Conservation (phyloP, 2,113 vertebrate genomes). For the Eptesicus fuscus region DNA sequence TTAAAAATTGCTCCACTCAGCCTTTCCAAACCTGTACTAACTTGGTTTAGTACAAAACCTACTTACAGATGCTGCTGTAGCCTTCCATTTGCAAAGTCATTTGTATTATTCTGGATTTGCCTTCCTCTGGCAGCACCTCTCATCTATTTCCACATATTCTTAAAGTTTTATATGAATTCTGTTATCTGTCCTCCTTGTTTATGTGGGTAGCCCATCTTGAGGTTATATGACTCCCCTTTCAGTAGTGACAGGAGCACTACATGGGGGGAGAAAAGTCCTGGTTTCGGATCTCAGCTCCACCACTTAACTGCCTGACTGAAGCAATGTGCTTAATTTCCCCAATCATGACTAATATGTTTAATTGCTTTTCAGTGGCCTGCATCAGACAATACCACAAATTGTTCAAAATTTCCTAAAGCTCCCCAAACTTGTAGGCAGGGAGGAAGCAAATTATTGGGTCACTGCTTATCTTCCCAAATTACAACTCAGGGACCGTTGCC, state of each 20-base stretch:
- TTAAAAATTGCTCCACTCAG: not conserved
- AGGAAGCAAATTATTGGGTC: conserved; percentile 6
- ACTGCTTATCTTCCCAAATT: conserved; percentile 11
- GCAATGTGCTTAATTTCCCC: not conserved
- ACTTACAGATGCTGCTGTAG: not conserved
- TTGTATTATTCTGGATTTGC: not conserved
- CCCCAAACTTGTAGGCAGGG: not conserved
- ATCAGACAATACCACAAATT: conserved; percentile 12
- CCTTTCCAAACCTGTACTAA: not conserved
- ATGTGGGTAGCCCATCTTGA: not conserved
- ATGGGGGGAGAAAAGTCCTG: not conserved
- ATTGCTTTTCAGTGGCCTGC: not conserved
- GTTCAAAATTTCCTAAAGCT: conserved; percentile 21
- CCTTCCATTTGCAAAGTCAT: not conserved
- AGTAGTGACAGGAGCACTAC: not conserved
- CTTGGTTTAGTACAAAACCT: not conserved
- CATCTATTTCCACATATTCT: not conserved
- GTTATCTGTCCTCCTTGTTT: not conserved
- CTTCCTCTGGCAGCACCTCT: not conserved
- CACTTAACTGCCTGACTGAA: not conserved
- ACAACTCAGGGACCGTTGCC: not conserved
- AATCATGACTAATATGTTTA: not conserved
- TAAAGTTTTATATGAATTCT: conserved; percentile 26
- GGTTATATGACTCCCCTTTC: not conserved
- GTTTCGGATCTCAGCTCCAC: not conserved